Percentiles rank a stretch among this genome's conserved stretches.
phyloP scores from a whole-genome alignment of 1,140 invertebrate species.

The Asbolus verrucosus region DNA sequence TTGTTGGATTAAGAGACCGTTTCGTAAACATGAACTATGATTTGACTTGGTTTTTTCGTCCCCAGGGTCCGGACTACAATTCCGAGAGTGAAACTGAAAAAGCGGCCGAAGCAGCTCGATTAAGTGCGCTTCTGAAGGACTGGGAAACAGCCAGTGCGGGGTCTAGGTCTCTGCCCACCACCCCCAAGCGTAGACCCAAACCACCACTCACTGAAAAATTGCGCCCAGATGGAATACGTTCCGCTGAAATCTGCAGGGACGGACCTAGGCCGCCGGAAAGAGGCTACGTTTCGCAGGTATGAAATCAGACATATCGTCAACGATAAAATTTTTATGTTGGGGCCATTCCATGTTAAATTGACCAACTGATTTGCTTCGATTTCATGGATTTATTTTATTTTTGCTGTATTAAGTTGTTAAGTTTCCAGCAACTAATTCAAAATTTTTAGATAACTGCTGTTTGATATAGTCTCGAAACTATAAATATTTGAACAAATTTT shows the following conservation, averaged over 20 bases:
- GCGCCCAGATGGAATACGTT: constrained; percentile 30
- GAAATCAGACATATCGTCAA: no score
- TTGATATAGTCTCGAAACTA: no score
- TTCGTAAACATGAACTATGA: no score
- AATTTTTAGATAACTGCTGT: no score
- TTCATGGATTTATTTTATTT: no score
- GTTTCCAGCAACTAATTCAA: no score
- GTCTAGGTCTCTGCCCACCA: constrained; percentile 57
- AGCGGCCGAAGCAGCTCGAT: constrained; percentile 70
- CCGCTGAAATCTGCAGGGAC: constrained; percentile 42
- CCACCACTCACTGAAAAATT: constrained; percentile 19
- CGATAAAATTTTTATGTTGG: no score
- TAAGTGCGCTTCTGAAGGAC: constrained; percentile 70
- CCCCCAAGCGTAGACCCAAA: constrained; percentile 50
- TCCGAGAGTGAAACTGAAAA: constrained; percentile 75
- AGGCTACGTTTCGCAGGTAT: constrained; percentile 51
- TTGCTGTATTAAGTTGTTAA: no score
- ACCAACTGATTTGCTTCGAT: no score
- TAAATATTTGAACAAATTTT: no score
- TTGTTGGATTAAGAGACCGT: neutral
- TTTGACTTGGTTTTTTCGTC: neutral
- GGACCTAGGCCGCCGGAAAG: constrained; percentile 45
- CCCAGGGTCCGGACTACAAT: constrained; percentile 80
- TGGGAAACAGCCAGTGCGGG: constrained; percentile 72
- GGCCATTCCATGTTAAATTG: no score